These are phyloP conservation scores for Cotesia typhae DNA, from an alignment of 1,140 invertebrate species.

Conservation along the genomic window DNA sequence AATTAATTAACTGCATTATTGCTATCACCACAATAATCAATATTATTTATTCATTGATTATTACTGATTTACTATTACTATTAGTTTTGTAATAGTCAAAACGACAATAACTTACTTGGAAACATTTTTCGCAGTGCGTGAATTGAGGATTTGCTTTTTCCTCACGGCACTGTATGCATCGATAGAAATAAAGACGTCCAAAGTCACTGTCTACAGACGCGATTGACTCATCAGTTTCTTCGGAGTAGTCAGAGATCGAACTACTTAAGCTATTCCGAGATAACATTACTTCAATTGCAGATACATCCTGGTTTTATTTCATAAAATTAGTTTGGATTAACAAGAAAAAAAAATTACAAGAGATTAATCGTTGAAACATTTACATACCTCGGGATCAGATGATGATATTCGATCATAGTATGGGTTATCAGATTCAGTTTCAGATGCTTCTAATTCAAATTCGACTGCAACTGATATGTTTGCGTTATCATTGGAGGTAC, in stretches of 20 bases:
- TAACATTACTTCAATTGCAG: constrained; percentile 45
- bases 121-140: constrained; percentile 75
- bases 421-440: constrained; percentile 39
- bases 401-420: constrained; percentile 34
- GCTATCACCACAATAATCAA: not conserved
- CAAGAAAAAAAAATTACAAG: constrained; percentile 25
- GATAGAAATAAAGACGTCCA: constrained; percentile 69
- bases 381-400: constrained; percentile 36
- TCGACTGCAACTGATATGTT: constrained; percentile 35
- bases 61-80: constrained; percentile 10
- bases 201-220: constrained; percentile 67
- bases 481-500: constrained; percentile 20
- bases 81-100: constrained; percentile 28
- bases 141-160: constrained; percentile 72
- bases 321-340: constrained; percentile 16
- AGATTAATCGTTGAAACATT: constrained; percentile 10
- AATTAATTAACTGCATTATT: constrained; percentile 3
- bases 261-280: constrained; percentile 23
- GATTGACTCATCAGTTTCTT: constrained; percentile 68
- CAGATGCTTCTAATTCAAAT: constrained; percentile 36
- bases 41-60: not conserved
- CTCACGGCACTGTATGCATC: constrained; percentile 70
- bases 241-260: constrained; percentile 48
- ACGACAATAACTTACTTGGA: constrained; percentile 63
- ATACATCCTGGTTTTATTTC: constrained; percentile 44